Evolutionary conservation across 2,888 invertebrate genomes (phyloP), one percentile per base, ranked within the genome.

Genomic region (Smittia aterrima): DNA sequence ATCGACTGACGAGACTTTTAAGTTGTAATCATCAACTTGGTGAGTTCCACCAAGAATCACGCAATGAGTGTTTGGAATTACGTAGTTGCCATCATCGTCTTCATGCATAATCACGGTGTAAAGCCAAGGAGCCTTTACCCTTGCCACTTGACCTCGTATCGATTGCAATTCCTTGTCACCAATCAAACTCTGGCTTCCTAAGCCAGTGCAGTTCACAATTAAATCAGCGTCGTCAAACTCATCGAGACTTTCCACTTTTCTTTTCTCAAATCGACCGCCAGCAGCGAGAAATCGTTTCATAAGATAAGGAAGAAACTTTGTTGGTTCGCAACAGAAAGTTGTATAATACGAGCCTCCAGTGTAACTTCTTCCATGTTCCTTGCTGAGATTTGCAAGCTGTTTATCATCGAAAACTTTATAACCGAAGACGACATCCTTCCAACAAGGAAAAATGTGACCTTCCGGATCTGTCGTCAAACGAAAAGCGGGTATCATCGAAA

Each of bases 1-100:
- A 78, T 93, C 92, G 1, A 80, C 77, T 0, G 82, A 79, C 68
- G 86, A 83, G 0, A 88, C 79, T 1, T 81, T 79, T 0, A 80
- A 81, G 79, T 88, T 88, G 80, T 86, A 90, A 78, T 91, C 86
- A 68, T 85, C 79, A 76, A 85, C 83, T 80, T 93, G 92, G 76
- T 89, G 87, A 0, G 93, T 93, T 0, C 94, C 94, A 1, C 94
- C 94, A 47, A 93, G 80, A 18, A 92, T 86, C 0, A 89, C 88
- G 1, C 81, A 82, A n/a, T 89, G 83, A 0, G 82, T 83, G 78
- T 91, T 93, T 13, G 92, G 91, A 80, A 94, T 89, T 11, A 93
- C 86, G 78, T 93, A 93, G 79, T 87, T 85, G 32, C 88, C 88
- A 74, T 85, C 83, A 38, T 85, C 84, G 76, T 85, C 84, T 71